Evolutionary conservation across 2,888 invertebrate species (phyloP), one percentile per base, ranked within the genome.

Genomic region (Drosophila infuscata): DNA sequence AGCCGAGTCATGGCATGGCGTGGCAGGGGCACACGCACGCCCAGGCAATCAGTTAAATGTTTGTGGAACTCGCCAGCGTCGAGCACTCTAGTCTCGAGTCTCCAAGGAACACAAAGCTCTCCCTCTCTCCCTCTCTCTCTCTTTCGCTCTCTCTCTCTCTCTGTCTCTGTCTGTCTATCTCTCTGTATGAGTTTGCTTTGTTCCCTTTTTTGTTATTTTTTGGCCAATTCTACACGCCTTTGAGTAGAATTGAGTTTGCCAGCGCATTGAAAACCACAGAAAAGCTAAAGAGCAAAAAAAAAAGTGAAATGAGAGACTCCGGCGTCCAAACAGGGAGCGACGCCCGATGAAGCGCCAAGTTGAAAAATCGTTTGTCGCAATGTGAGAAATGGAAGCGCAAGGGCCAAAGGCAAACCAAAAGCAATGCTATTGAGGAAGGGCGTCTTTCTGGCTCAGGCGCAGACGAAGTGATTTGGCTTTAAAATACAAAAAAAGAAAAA

Each of bases 31-130:
- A 63, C 70, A 75, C 80, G 78, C 83, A 90, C 89, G 87, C 91
- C 89, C 91, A 82, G 84, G 85, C 91, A 90, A 90, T 90, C 89
- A 90, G 89, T 90, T 90, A 90, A 90, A 90, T 90, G 89, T 89
- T 90, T 90, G 88, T 83, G 83, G 81, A 87, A 85, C 89, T 83
- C 86, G 88, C 85, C 80, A 76, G 54, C 71, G 58, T 48, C 65
- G 63, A 77, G 79, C 73, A 76, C 79, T 77, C 60, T 64, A 79
- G 51, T 74, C 65, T 74, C 65, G 58, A 59, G 67, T 80, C 79
- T 80, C 77, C 36, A 56, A 64, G 81, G 72, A 69, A 58, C 76
- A 66, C 60, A 74, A 48, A 48, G 60, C 70, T 56, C 65, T 51
- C 52, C 30, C 36, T 25, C 58, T 9, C 59, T 49, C 9, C 32